phyloP scores from a whole-genome alignment of 2,113 vertebrate genomes.

The Rhinopomastus cyanomelas region DNA sequence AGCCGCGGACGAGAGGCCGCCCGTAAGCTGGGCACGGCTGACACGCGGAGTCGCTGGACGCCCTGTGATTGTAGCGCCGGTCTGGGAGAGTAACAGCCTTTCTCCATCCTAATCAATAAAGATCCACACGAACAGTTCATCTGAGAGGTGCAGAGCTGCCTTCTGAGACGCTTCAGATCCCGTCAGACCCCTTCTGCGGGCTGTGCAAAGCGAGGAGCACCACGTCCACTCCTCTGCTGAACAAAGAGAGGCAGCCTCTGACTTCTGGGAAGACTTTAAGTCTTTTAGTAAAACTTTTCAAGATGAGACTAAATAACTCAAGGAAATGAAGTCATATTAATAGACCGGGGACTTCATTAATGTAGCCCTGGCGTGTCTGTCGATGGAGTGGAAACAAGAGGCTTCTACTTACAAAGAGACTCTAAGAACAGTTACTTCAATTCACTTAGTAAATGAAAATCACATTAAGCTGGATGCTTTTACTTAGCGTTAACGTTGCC shows the following conservation, averaged over 20 bases:
- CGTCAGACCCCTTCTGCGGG: rapidly evolving
- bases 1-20: neutral
- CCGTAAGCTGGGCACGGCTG: neutral
- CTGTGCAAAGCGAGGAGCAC: neutral
- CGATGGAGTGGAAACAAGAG: neutral
- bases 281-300: neutral
- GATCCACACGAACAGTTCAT: rapidly evolving
- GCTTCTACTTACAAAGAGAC: neutral
- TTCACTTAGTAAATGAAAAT: conserved; percentile 20
- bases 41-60: rapidly evolving
- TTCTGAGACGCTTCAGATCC: rapidly evolving
- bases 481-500: neutral
- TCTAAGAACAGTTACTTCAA: neutral
- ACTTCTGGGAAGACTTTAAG: neutral
- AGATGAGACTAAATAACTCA: neutral
- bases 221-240: neutral
- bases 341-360: neutral
- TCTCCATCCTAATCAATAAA: too few species aligned
- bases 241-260: neutral
- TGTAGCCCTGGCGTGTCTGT: neutral
- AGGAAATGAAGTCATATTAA: neutral
- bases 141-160: rapidly evolving
- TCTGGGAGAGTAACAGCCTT: neutral
- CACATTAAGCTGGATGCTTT: conserved; percentile 6
- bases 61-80: rapidly evolving